Percentiles rank a stretch among this genome's conserved stretches.
phyloP scores from a whole-genome alignment of 2,888 invertebrate genomes.

The Amphipoea lucens region DNA sequence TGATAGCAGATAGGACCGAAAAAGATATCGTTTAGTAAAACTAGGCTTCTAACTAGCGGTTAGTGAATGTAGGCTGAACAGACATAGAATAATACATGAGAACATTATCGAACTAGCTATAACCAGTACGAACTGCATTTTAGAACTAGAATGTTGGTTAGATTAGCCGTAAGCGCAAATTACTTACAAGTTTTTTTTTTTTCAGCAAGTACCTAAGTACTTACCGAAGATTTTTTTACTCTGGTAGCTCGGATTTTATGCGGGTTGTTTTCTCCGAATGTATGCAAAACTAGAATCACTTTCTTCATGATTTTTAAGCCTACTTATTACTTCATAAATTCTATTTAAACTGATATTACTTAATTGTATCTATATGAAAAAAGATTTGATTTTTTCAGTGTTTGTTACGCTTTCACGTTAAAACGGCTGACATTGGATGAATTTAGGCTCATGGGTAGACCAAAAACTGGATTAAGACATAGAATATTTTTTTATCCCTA shows the following conservation, averaged over 20 bases:
- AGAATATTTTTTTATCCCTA: not conserved
- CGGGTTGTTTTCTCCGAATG: not conserved
- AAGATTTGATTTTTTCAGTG: no score
- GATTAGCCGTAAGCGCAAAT: constrained; percentile 23
- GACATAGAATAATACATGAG: constrained; percentile 56
- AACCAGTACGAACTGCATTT: constrained; percentile 38
- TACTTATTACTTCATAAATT: no score
- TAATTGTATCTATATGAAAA: no score
- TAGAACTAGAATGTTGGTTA: constrained; percentile 34
- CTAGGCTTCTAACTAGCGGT: constrained; percentile 49
- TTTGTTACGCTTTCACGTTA: not conserved
- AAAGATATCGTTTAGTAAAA: constrained; percentile 27
- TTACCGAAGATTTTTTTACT: not conserved
- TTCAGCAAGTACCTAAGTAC: not conserved
- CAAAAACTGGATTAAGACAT: not conserved
- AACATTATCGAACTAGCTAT: constrained; percentile 41
- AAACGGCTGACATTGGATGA: not conserved
- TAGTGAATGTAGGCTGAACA: constrained; percentile 48
- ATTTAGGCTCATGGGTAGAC: not conserved
- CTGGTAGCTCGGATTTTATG: not conserved
- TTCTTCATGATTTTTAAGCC: not conserved
- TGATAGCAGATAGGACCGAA: constrained; percentile 6
- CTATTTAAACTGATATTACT: no score
- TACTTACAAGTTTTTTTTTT: not conserved
- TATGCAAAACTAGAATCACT: not conserved